Conservation (phyloP, 1,140 invertebrate genomes). For the Hyposmocoma kahamanoa region DNA sequence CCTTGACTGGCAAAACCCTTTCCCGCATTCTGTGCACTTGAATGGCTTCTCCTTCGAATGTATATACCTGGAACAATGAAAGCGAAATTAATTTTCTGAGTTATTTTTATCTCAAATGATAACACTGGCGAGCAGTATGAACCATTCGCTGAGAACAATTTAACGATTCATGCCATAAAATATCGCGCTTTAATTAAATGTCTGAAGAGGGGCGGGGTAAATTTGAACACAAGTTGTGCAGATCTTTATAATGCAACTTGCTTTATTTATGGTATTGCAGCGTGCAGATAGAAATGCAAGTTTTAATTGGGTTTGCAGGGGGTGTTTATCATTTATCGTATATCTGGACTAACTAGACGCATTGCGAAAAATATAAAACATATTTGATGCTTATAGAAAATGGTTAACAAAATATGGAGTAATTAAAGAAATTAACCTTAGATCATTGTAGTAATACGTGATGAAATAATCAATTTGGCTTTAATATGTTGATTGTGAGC, state of each 20-base stretch:
- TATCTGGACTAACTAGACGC: no score
- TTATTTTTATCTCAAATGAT: conserved; percentile 15
- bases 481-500: no score
- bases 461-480: no score
- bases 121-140: conserved; percentile 1
- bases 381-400: no score
- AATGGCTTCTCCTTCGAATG: conserved; percentile 98
- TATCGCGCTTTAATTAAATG: conserved; percentile 58
- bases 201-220: conserved; percentile 44
- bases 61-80: conserved; percentile 87
- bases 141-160: conserved; percentile 19
- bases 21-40: conserved; percentile 96
- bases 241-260: conserved; percentile 21
- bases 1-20: conserved; percentile 96
- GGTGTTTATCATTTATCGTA: no score
- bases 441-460: no score
- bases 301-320: conserved; percentile 22
- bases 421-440: no score
- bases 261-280: conserved; percentile 33
- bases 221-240: conserved; percentile 31
- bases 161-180: conserved; percentile 50
- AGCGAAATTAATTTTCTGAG: conserved; percentile 27
- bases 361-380: no score
- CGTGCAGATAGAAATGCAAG: conserved; percentile 22
- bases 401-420: no score